Percentiles rank a stretch among this genome's conserved stretches.
Evolutionary conservation across 2,888 invertebrate genomes (phyloP).

Genomic region (Linyphia triangularis): DNA sequence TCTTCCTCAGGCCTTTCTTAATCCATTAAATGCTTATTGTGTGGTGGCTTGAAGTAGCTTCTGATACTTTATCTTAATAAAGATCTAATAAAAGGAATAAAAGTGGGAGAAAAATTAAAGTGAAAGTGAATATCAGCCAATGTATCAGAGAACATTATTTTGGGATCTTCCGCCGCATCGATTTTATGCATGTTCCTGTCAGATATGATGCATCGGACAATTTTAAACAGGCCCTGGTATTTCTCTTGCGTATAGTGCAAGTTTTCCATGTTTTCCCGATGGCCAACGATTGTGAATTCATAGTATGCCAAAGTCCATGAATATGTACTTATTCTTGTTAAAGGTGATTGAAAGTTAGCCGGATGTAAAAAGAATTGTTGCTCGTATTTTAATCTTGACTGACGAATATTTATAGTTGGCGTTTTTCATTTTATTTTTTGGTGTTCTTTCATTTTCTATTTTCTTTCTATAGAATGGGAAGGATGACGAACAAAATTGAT

Average conservation of each 20-base stretch:
- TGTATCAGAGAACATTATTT: constrained; percentile 15
- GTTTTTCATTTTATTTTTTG: too few relatives aligned
- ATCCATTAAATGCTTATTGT: too few relatives aligned
- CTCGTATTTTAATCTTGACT: background rate
- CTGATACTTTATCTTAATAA: too few relatives aligned
- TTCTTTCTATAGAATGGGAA: too few relatives aligned
- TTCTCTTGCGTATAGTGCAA: constrained; percentile 3
- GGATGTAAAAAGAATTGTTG: background rate
- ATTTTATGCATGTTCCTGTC: constrained; percentile 31
- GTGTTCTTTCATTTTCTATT: background rate
- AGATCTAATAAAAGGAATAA: too few relatives aligned
- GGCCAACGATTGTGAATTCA: constrained; percentile 5
- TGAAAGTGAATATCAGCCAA: background rate
- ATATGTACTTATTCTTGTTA: background rate
- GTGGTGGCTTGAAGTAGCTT: too few relatives aligned
- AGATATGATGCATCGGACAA: constrained; percentile 43
- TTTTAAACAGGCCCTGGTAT: constrained; percentile 6
- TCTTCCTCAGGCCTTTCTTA: too few relatives aligned
- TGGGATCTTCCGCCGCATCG: constrained; percentile 4
- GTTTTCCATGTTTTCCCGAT: constrained; percentile 20
- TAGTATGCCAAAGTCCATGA: background rate
- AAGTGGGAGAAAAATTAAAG: background rate
- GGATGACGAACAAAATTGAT: too few relatives aligned
- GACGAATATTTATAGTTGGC: background rate
- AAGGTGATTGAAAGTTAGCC: background rate